Evolutionary conservation across 2,113 vertebrate genomes (phyloP), one percentile per base, ranked within the genome.

Genomic region (Stercorarius parasiticus): DNA sequence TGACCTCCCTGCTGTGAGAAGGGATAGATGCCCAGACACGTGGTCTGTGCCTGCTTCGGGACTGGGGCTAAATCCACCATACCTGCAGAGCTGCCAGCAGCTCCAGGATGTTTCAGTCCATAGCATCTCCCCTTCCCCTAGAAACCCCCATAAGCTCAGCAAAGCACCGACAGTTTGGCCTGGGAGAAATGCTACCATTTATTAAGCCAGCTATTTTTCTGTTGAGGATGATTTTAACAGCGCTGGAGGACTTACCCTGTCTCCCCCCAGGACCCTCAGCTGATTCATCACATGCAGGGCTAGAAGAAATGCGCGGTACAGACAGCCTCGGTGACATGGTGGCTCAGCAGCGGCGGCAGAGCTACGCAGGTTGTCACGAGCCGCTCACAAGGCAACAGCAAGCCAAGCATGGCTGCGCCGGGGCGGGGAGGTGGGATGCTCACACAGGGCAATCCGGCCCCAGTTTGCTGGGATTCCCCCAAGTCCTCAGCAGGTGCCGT

Each of bases 191-290:
- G 8, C 29, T 23, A 96, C 55, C 64, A 38, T 97, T 97, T 97
- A 97, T 97, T 97, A 91, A 96, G 94, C 88, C 77, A 89, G 93
- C 20, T 66, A 80, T 45, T 65, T 86, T 86, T 86, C 52, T 80
- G 17, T 16, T 20, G 11, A 87, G 62, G 82, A 66, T 12, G 3
- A 82, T 66, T 95, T 96, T 65, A 94, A 79, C 73, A 95, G 73
- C 0, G 1, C 69, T 27, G 3, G 49, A 91, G 87, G 93, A 95
- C 30, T 61, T 49, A 67, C 18, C 84, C 89, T 56, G 5, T 74
- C 83, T 91, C 61, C 70, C 64, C 56, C 78, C 49, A 61, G 93
- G 90, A 69, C 73, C 70, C 73, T 90, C 82, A 62, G 72, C 77
- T 77, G 86, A 62, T 88, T 95, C 30, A 50, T 5, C 0, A 14